phyloP scores from a whole-genome alignment of 1,140 invertebrate species.

The Lethrus apterus region DNA sequence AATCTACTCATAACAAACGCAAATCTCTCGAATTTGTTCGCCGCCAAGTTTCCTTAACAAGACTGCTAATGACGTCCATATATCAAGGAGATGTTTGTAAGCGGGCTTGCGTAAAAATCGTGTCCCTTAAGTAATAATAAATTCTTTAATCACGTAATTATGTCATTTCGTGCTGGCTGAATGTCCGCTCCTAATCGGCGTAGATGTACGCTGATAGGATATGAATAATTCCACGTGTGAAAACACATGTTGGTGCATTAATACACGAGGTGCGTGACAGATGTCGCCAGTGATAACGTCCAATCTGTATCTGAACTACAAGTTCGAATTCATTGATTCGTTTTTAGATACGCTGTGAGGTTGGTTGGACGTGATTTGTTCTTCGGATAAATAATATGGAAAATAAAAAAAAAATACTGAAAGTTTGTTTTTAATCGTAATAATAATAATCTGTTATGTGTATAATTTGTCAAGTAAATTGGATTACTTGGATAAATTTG shows the following conservation, averaged over 20 bases:
- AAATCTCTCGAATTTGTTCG: slow-evolving; percentile 5
- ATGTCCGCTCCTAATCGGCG: slow-evolving; percentile 18
- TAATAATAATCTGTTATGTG: too few relatives aligned
- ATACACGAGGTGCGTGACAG: slow-evolving; percentile 22
- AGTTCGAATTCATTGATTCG: too few relatives aligned
- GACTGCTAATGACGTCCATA: slow-evolving; percentile 15
- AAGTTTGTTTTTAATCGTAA: too few relatives aligned
- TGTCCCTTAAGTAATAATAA: slow-evolving; percentile 9
- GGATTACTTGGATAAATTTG: too few relatives aligned
- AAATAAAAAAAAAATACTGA: too few relatives aligned
- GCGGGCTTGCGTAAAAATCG: background rate
- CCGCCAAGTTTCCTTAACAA: slow-evolving; percentile 13
- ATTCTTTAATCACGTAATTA: slow-evolving; percentile 26
- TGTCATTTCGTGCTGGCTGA: slow-evolving; percentile 21
- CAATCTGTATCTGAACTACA: slow-evolving; percentile 17
- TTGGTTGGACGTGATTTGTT: too few relatives aligned
- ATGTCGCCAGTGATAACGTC: slow-evolving; percentile 20
- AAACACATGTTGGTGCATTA: slow-evolving; percentile 26
- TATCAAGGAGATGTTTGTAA: slow-evolving; percentile 7
- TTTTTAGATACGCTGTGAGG: too few relatives aligned
- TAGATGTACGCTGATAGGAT: slow-evolving; percentile 18
- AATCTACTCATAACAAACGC: slow-evolving; percentile 9
- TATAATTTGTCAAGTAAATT: too few relatives aligned
- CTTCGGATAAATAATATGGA: too few relatives aligned
- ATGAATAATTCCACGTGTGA: slow-evolving; percentile 27